These are phyloP conservation scores for Eira barbara DNA, from an alignment of 2,113 vertebrate species.

Conservation along the genomic window DNA sequence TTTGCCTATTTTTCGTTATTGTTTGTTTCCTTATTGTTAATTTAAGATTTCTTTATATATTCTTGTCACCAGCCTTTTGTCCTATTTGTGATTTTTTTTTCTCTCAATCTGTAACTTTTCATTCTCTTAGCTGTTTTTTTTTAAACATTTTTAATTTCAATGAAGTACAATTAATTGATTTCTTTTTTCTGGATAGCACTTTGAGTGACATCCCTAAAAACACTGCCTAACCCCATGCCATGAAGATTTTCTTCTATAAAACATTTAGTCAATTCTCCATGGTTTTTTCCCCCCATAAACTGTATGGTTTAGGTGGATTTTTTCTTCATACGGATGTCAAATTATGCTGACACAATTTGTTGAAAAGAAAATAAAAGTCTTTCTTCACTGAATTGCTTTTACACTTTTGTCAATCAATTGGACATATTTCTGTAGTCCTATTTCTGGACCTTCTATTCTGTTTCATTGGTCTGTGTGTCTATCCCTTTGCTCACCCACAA, in stretches of 20 bases:
- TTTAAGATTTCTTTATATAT: not conserved
- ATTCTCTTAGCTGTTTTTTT: not conserved
- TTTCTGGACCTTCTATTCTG: not conserved
- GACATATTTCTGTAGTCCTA: not conserved
- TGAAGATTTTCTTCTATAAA: not conserved
- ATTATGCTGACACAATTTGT: not conserved
- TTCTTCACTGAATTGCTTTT: not conserved
- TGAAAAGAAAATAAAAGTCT: not conserved
- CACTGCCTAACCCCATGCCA: not conserved
- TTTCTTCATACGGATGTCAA: not conserved
- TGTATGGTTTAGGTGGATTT: not conserved
- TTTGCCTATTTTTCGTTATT: not conserved
- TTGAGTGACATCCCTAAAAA: not conserved
- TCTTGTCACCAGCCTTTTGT: not conserved
- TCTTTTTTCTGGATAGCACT: not conserved
- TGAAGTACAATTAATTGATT: not conserved
- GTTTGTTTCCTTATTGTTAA: not conserved
- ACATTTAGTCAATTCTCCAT: not conserved
- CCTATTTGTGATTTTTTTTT: not conserved
- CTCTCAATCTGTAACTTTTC: not conserved
- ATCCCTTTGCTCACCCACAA: not conserved
- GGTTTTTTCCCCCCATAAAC: not conserved
- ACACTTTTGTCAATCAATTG: not conserved
- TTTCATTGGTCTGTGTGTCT: not conserved
- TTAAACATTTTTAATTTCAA: not conserved